A percentile compares a stretch with the other conserved stretches of the same genome.
These are phyloP conservation scores for Bombus breviceps DNA, from an alignment of 1,140 invertebrate species.

Conservation along the genomic window DNA sequence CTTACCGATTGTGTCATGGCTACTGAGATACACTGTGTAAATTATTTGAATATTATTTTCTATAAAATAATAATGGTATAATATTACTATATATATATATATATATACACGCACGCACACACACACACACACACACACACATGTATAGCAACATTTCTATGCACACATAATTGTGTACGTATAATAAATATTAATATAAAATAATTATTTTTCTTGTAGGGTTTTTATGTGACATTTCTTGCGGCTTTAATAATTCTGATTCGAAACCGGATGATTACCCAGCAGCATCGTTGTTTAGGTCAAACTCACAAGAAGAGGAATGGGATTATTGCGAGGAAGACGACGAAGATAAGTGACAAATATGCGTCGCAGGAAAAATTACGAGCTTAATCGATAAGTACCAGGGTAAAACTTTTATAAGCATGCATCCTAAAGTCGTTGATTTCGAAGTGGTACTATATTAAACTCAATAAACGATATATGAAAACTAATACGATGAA, in stretches of 20 bases:
- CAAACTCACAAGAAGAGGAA: slow-evolving; percentile 27
- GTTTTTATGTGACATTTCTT: background rate
- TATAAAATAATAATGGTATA: background rate
- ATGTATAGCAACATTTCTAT: too few species aligned
- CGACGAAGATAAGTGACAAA: slow-evolving; percentile 13
- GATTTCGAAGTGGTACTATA: background rate
- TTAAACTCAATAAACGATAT: background rate
- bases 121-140: too few species aligned
- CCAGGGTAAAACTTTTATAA: background rate
- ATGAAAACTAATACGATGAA: background rate
- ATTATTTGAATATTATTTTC: background rate
- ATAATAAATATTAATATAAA: too few species aligned
- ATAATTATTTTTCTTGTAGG: background rate
- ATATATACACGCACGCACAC: too few species aligned
- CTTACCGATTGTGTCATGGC: too few species aligned
- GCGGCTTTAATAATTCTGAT: too few species aligned
- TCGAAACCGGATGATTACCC: background rate
- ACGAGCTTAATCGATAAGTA: background rate
- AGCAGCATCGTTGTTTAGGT: background rate
- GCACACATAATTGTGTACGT: too few species aligned
- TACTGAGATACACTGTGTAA: too few species aligned
- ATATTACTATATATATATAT: background rate
- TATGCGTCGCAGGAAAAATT: too few species aligned
- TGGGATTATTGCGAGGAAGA: slow-evolving; percentile 55
- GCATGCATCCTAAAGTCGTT: background rate